Percentiles rank a stretch among this genome's conserved stretches.
Conservation (phyloP, 2,797 vertebrate species). For the Sebastes vulpes region DNA sequence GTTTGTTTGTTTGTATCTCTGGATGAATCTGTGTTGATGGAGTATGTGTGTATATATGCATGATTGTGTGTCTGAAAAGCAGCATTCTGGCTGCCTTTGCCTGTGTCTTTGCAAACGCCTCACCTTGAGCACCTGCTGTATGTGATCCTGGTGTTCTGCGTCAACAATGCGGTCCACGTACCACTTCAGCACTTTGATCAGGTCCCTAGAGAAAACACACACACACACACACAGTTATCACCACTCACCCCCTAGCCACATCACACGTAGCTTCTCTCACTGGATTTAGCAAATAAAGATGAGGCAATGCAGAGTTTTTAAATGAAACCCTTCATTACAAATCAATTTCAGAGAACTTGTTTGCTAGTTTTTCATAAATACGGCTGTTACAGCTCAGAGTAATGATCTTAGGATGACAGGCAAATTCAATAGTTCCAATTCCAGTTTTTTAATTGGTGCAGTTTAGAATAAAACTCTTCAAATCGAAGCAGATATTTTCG, state of each 20-base stretch:
- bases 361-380: not conserved
- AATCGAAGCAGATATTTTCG: not conserved
- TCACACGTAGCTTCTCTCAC: not conserved
- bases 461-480: not conserved
- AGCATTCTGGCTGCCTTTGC: not conserved
- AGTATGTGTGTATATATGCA: not conserved
- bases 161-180: constrained; percentile 98
- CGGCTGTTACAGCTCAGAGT: not conserved
- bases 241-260: constrained; percentile 12
- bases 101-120: constrained; percentile 18
- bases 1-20: constrained; percentile 37
- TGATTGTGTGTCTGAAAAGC: not conserved
- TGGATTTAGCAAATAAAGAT: constrained; percentile 26
- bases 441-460: not conserved
- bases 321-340: not conserved
- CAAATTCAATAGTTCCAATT: not conserved
- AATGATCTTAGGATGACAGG: not conserved
- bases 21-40: not conserved
- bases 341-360: not conserved
- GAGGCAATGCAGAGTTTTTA: constrained; percentile 35
- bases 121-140: constrained; percentile 98
- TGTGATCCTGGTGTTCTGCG: constrained; percentile 96
- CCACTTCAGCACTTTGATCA: constrained; percentile 99
- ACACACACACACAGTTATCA: constrained; percentile 9
- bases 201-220: constrained; percentile 87